Evolutionary conservation across 1,140 invertebrate species (phyloP).

Genomic region (Glossosoma conforme): DNA sequence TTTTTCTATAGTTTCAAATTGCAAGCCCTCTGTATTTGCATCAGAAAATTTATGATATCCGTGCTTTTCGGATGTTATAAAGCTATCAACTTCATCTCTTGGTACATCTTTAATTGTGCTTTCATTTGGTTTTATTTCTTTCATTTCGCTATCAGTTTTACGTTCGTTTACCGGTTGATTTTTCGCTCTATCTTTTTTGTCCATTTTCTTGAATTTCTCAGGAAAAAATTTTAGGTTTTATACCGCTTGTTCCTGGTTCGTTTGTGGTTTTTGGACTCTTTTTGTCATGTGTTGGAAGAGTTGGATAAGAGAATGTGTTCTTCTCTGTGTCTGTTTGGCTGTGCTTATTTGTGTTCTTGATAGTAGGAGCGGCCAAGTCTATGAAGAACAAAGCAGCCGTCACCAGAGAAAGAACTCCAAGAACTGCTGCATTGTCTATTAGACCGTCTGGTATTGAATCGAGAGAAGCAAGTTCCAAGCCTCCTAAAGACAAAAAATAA

Average conservation of each 20-base stretch:
- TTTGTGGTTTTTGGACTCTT: constrained; percentile 15
- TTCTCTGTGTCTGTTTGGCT: constrained; percentile 43
- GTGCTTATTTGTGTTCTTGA: constrained; percentile 38
- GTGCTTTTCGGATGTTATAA: constrained; percentile 14
- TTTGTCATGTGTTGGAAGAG: constrained; percentile 16
- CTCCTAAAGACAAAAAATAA: constrained; percentile 41
- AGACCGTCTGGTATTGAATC: constrained; percentile 63
- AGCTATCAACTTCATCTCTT: constrained; percentile 21
- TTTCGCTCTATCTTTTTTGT: constrained; percentile 18
- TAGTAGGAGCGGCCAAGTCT: constrained; percentile 54
- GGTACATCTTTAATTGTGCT: neutral
- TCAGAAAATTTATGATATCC: constrained; percentile 25
- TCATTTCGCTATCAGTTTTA: constrained; percentile 6
- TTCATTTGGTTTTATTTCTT: neutral
- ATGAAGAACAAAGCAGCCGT: constrained; percentile 63
- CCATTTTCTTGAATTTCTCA: constrained; percentile 26
- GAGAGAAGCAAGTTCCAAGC: constrained; percentile 61
- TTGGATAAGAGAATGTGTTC: constrained; percentile 28
- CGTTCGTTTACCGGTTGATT: constrained; percentile 11
- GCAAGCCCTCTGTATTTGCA: constrained; percentile 1
- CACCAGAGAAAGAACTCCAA: constrained; percentile 62
- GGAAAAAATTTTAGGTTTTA: constrained; percentile 22
- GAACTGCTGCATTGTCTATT: constrained; percentile 64
- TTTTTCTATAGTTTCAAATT: constrained; percentile 25
- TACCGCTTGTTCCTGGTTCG: constrained; percentile 6